A percentile compares a stretch with the other conserved stretches of the same genome.
phyloP scores from a whole-genome alignment of 2,888 invertebrate species.

The Hecatera dysodea region DNA sequence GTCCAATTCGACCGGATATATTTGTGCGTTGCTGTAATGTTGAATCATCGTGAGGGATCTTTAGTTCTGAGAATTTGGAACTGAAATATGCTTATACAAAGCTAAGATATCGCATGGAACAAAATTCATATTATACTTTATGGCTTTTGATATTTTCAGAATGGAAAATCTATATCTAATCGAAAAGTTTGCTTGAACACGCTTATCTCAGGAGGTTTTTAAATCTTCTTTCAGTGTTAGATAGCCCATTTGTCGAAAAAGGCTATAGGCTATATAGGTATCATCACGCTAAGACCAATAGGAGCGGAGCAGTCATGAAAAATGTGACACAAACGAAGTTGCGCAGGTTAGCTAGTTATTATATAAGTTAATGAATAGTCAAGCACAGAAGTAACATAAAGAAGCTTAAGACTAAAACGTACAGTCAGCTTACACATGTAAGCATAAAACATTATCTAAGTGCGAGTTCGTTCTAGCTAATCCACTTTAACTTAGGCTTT shows the following conservation, averaged over 20 bases:
- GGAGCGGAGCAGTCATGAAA: no score
- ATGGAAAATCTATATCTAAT: no score
- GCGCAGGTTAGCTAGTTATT: no score
- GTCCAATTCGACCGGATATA: slow-evolving; percentile 25
- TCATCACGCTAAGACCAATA: no score
- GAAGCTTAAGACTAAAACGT: background rate
- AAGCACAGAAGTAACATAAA: slow-evolving; percentile 3
- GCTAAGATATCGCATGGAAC: background rate
- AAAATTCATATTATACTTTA: no score
- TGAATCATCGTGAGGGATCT: slow-evolving; percentile 23
- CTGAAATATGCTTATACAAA: background rate
- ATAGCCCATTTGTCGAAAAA: no score
- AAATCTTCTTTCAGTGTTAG: no score
- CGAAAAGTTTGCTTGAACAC: no score
- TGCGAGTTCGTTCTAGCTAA: slow-evolving; percentile 21
- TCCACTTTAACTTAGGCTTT: slow-evolving; percentile 32
- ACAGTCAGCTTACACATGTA: background rate
- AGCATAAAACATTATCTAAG: slow-evolving; percentile 7
- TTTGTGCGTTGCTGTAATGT: slow-evolving; percentile 17
- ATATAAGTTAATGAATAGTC: background rate
- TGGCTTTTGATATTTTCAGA: no score
- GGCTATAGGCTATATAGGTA: no score
- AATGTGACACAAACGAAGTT: no score
- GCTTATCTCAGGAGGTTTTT: no score
- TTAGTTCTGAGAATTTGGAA: background rate